A percentile compares a stretch with the other conserved stretches of the same genome.
These are phyloP conservation scores for Scatophagus argus DNA, from an alignment of 2,113 vertebrate genomes.

Conservation along the genomic window DNA sequence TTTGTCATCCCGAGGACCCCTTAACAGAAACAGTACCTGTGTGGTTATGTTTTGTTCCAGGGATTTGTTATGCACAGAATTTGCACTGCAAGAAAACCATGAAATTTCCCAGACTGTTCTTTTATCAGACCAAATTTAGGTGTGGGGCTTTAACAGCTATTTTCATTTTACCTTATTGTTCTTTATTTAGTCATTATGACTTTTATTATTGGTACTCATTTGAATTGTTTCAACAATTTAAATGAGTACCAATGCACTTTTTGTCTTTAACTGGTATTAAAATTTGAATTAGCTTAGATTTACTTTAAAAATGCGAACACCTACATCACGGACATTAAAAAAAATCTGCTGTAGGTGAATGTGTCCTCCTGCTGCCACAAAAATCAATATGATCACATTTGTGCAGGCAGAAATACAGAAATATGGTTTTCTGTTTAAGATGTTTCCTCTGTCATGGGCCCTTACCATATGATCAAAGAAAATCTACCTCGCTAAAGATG, in stretches of 20 bases:
- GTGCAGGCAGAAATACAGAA: neutral
- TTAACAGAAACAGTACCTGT: slow-evolving; percentile 12
- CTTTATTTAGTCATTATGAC: too few species aligned
- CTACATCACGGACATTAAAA: neutral
- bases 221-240: neutral
- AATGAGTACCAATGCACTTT: neutral
- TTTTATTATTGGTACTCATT: neutral
- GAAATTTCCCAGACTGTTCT: neutral
- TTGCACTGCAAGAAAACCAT: neutral
- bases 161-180: neutral
- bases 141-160: too few species aligned
- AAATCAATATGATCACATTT: neutral
- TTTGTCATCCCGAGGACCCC: slow-evolving; percentile 22
- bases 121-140: neutral
- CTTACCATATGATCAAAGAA: slow-evolving; percentile 36
- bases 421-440: slow-evolving; percentile 12
- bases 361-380: neutral
- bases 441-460: neutral
- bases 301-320: neutral
- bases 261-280: neutral
- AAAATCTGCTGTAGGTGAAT: too few species aligned
- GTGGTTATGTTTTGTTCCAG: neutral
- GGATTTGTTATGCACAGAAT: slow-evolving; percentile 10
- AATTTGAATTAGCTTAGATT: neutral
- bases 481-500: slow-evolving; percentile 25